Percentiles rank a stretch among this genome's conserved stretches.
These are phyloP conservation scores for Callosobruchus maculatus DNA, from an alignment of 2,888 invertebrate genomes.

Conservation along the genomic window DNA sequence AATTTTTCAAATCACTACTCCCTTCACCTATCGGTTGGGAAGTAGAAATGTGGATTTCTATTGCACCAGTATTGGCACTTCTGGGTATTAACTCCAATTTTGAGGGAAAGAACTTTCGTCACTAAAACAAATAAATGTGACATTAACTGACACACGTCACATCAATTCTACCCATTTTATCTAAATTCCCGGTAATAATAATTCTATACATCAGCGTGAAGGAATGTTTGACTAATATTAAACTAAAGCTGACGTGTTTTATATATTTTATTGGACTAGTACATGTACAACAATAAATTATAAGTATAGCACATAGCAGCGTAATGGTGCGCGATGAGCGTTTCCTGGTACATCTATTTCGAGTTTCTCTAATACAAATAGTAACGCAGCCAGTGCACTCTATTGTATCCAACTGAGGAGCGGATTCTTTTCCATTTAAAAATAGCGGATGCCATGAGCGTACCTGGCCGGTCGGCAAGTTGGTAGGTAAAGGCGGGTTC, in stretches of 20 bases:
- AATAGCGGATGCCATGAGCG: background rate
- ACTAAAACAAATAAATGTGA: no score
- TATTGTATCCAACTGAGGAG: background rate
- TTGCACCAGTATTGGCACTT: no score
- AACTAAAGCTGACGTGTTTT: background rate
- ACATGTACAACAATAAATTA: background rate
- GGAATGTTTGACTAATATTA: background rate
- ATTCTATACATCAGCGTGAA: background rate
- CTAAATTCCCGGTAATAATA: background rate
- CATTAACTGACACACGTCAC: no score
- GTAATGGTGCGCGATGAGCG: background rate
- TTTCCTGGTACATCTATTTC: background rate
- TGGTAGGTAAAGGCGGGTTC: no score
- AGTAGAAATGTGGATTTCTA: no score
- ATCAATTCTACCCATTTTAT: background rate
- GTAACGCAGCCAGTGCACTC: background rate
- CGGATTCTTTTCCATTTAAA: background rate
- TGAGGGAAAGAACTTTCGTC: no score
- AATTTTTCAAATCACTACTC: no score
- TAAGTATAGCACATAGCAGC: background rate
- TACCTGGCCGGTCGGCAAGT: background rate
- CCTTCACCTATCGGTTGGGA: no score
- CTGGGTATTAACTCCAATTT: no score
- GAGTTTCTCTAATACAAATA: background rate
- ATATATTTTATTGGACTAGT: background rate